Evolutionary conservation across 2,113 vertebrate genomes (phyloP).

Genomic region (Stigmatopora nigra): DNA sequence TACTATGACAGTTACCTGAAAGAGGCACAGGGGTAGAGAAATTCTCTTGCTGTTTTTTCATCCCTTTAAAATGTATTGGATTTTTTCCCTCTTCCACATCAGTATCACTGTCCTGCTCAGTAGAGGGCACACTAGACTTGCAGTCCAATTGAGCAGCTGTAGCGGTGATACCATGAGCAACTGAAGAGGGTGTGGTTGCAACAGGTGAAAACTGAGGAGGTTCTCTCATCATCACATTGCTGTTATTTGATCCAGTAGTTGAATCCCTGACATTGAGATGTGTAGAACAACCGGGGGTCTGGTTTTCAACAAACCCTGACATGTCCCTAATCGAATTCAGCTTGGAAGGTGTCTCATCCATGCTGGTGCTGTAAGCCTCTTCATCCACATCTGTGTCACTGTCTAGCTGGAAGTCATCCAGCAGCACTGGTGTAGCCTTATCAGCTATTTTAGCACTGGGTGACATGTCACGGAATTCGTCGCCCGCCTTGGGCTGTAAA

Average conservation of each 20-base stretch:
- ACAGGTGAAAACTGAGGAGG: conserved; percentile 13
- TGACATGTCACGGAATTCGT: conserved; percentile 56
- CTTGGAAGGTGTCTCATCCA: conserved; percentile 8
- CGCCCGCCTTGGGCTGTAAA: conserved; percentile 27
- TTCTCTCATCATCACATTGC: conserved; percentile 39
- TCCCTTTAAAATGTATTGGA: conserved; percentile 15
- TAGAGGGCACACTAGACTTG: background rate
- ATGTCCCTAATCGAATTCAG: conserved; percentile 34
- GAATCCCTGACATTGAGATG: conserved; percentile 5
- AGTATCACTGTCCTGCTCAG: conserved; percentile 36
- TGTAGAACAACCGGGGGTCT: background rate
- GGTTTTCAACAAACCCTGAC: conserved; percentile 32
- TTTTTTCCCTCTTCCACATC: conserved; percentile 39
- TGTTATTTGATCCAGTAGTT: conserved; percentile 24
- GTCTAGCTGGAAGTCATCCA: conserved; percentile 43
- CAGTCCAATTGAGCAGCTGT: conserved; percentile 14
- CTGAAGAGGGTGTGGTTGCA: conserved; percentile 1
- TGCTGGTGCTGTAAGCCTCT: conserved; percentile 15
- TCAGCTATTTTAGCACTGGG: conserved; percentile 13
- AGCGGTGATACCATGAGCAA: background rate
- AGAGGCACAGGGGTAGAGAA: conserved; percentile 56
- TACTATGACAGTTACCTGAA: conserved; percentile 40
- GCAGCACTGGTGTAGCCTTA: conserved; percentile 8
- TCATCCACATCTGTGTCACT: conserved; percentile 68
- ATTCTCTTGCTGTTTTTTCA: conserved; percentile 25